These are phyloP conservation scores for Oceanites oceanicus DNA, from an alignment of 2,113 vertebrate species.

Conservation along the genomic window DNA sequence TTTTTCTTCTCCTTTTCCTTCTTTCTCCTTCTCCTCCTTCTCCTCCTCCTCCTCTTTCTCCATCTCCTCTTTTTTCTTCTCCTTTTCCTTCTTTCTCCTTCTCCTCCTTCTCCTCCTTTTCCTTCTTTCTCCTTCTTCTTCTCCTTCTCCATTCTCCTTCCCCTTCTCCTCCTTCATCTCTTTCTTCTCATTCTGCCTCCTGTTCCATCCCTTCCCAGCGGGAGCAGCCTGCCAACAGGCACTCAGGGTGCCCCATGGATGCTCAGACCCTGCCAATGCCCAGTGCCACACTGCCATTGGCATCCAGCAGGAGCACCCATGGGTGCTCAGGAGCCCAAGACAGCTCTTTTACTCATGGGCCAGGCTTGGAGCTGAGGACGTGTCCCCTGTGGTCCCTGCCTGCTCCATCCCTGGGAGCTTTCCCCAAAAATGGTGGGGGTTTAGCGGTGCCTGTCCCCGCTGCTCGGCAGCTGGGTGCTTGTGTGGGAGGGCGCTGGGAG, in stretches of 20 bases:
- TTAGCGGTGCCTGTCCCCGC: fast-evolving
- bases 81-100: background rate
- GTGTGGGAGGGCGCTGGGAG: background rate
- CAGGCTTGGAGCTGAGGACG: background rate
- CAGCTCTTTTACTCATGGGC: background rate
- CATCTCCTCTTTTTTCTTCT: background rate
- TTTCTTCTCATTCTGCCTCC: background rate
- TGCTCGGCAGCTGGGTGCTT: background rate
- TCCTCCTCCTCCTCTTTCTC: background rate
- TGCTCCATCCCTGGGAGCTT: background rate
- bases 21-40: too few relatives aligned
- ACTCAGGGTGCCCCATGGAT: background rate
- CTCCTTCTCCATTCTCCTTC: background rate
- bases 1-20: background rate
- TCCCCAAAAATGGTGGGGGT: background rate
- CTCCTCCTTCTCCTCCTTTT: too few relatives aligned
- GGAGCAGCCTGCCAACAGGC: background rate
- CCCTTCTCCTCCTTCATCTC: background rate
- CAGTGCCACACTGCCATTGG: background rate
- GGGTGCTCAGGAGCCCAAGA: background rate
- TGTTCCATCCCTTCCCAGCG: background rate
- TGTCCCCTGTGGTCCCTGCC: background rate
- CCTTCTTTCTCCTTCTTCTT: background rate
- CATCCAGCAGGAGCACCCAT: background rate
- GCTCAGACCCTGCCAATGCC: background rate